Percentiles rank a stretch among this genome's conserved stretches.
These are phyloP conservation scores for Malurus elegans DNA, from an alignment of 2,113 vertebrate species.

Conservation along the genomic window DNA sequence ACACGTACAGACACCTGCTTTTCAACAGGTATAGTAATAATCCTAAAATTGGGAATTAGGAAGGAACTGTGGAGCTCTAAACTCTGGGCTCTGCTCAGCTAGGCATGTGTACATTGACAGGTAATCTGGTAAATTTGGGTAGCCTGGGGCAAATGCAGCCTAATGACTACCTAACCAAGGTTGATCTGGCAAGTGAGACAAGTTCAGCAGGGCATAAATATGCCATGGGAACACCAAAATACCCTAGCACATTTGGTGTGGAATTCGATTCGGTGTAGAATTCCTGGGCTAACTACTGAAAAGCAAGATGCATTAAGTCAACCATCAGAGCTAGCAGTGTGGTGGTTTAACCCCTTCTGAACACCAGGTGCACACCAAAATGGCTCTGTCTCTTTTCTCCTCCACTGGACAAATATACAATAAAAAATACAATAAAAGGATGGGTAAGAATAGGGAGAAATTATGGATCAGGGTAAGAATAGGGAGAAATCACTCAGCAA, in stretches of 20 bases:
- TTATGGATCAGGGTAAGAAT: fast-evolving
- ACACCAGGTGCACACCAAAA: background rate
- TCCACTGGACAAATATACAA: background rate
- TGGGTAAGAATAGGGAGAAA: too few relatives aligned
- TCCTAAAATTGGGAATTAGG: background rate
- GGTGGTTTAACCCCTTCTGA: background rate
- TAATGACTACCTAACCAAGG: background rate
- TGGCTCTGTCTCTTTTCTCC: background rate
- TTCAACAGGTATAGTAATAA: background rate
- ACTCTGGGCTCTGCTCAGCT: background rate
- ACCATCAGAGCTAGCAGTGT: background rate
- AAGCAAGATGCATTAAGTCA: background rate
- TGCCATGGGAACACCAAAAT: background rate
- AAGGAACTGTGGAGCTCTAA: background rate
- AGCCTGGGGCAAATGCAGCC: background rate
- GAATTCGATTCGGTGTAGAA: background rate
- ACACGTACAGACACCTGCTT: background rate
- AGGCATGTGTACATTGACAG: background rate
- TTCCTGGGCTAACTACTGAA: background rate
- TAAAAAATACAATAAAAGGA: background rate
- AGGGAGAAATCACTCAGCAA: background rate
- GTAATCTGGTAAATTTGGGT: background rate
- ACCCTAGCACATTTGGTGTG: background rate
- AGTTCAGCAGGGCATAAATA: background rate
- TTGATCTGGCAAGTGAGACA: background rate